Conservation (phyloP, 2,797 vertebrate species). For the Lindbergichthys nudifrons region DNA sequence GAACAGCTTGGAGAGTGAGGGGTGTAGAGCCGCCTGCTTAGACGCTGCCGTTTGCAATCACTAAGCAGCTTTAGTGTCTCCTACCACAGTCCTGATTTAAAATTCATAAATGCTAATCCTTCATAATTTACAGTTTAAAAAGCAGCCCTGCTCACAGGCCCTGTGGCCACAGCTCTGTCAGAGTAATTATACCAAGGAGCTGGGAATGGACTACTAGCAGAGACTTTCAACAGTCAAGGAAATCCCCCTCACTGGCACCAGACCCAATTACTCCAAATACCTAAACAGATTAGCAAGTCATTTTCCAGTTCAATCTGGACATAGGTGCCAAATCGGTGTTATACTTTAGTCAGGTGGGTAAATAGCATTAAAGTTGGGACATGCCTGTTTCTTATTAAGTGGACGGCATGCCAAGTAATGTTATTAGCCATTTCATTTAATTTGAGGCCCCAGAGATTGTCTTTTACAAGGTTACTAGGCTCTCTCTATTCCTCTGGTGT, state of each 20-base stretch:
- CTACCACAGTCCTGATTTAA: conserved; percentile 99
- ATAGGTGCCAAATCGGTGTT: conserved; percentile 95
- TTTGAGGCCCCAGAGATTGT: conserved; percentile 74
- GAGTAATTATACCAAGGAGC: conserved; percentile 99
- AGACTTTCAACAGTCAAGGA: conserved; percentile 98
- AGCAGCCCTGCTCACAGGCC: conserved; percentile 98
- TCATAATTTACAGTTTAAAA: conserved; percentile 99
- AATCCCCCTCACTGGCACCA: conserved; percentile 97
- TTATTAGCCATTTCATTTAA: conserved; percentile 83
- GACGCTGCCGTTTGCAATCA: conserved; percentile 95
- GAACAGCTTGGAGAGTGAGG: conserved; percentile 84
- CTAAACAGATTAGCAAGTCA: conserved; percentile 99
- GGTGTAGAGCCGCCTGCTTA: conserved; percentile 91
- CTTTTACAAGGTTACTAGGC: conserved; percentile 77
- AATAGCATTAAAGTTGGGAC: conserved; percentile 92
- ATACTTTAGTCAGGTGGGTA: conserved; percentile 94
- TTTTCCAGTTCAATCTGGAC: conserved; percentile 98
- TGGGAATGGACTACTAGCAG: conserved; percentile 98
- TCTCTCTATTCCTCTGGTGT: conserved; percentile 65
- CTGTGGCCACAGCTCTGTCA: conserved; percentile 99
- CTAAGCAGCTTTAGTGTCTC: conserved; percentile 99
- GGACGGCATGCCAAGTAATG: conserved; percentile 76
- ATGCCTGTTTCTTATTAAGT: conserved; percentile 77
- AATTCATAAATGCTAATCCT: conserved; percentile 99
- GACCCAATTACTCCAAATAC: conserved; percentile 99